Percentiles rank a stretch among this genome's conserved stretches.
phyloP scores from a whole-genome alignment of 2,113 vertebrate genomes.

The Gymnarchus niloticus region DNA sequence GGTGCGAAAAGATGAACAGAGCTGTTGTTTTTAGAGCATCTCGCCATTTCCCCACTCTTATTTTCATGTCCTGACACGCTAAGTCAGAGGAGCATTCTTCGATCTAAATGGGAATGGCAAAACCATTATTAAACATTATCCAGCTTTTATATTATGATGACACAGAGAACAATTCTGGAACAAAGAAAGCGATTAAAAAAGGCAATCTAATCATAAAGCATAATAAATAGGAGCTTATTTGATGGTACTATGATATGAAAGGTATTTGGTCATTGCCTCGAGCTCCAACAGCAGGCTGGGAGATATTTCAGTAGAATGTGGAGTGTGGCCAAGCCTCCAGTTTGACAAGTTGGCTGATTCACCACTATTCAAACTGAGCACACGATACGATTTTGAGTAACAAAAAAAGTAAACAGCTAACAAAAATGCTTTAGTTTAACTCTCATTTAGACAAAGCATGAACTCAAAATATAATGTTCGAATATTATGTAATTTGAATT shows the following conservation, averaged over 20 bases:
- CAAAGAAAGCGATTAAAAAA: not conserved
- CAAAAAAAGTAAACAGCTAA: too few species aligned
- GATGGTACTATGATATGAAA: not conserved
- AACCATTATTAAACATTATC: not conserved
- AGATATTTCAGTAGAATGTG: not conserved
- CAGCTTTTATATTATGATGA: not conserved
- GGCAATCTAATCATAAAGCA: not conserved
- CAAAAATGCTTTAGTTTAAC: too few species aligned
- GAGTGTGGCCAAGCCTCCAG: too few species aligned
- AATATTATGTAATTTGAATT: not conserved
- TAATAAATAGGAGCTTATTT: not conserved
- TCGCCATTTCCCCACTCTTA: not conserved
- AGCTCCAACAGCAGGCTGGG: not conserved
- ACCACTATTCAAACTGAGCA: too few species aligned
- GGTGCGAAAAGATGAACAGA: not conserved
- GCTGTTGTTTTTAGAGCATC: not conserved
- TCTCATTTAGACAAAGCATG: too few species aligned
- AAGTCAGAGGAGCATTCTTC: not conserved
- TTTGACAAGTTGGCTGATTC: too few species aligned
- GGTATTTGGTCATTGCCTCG: not conserved
- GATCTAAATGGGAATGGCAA: not conserved
- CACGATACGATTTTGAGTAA: too few species aligned
- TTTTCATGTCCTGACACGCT: not conserved
- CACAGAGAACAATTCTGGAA: not conserved
- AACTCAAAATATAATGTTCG: not conserved